These are phyloP conservation scores for Xestia rhomboidea DNA, from an alignment of 2,888 invertebrate species.

Conservation along the genomic window DNA sequence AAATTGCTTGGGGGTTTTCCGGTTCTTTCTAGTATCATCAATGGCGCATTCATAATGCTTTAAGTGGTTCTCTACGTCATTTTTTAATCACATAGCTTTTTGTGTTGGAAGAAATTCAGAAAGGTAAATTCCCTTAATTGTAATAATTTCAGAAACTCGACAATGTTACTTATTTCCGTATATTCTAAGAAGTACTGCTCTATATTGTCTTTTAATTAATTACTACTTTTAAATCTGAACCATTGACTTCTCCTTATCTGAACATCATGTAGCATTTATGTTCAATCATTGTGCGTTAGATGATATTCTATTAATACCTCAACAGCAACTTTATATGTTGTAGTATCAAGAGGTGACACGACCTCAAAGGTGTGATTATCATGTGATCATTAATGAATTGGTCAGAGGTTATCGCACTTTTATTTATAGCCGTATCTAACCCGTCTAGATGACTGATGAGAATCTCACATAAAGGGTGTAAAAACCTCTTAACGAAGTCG, in stretches of 20 bases:
- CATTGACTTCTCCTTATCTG: constrained; percentile 23
- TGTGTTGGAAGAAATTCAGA: neutral
- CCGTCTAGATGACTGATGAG: neutral
- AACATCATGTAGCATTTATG: constrained; percentile 30
- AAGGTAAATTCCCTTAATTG: neutral
- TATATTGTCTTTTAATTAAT: neutral
- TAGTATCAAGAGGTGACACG: constrained; percentile 28
- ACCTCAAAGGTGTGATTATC: constrained; percentile 37
- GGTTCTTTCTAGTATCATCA: constrained; percentile 23
- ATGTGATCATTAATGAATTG: constrained; percentile 25
- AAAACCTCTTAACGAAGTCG: too few species aligned
- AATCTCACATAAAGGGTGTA: neutral
- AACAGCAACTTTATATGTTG: constrained; percentile 23
- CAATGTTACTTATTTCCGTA: neutral
- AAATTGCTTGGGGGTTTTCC: constrained; percentile 16
- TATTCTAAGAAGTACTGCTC: neutral
- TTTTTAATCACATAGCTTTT: neutral
- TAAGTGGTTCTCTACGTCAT: neutral
- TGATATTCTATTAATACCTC: constrained; percentile 23
- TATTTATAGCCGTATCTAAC: constrained; percentile 5
- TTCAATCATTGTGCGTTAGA: constrained; percentile 2
- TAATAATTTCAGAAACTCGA: neutral
- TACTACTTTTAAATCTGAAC: constrained; percentile 23
- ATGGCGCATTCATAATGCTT: neutral
- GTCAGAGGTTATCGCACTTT: constrained; percentile 5